These are phyloP conservation scores for Harpalus rubripes DNA, from an alignment of 2,888 invertebrate species.

Conservation along the genomic window DNA sequence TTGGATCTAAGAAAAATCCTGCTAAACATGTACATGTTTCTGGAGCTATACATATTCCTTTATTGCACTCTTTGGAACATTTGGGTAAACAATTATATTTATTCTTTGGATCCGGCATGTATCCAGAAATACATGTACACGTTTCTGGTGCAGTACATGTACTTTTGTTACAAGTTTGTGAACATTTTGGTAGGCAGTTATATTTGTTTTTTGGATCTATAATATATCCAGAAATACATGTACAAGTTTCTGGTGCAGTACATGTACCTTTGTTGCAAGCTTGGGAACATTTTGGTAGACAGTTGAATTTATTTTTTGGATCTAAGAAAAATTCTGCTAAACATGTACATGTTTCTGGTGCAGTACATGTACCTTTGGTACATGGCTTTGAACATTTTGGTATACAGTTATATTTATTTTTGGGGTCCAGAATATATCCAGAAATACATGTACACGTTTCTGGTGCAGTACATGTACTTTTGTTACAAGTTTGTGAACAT, in stretches of 20 bases:
- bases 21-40: slow-evolving; percentile 77
- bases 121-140: slow-evolving; percentile 72
- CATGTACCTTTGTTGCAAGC: slow-evolving; percentile 69
- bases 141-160: slow-evolving; percentile 69
- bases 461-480: slow-evolving; percentile 75
- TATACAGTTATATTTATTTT: slow-evolving; percentile 74
- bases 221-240: slow-evolving; percentile 72
- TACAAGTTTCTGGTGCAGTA: slow-evolving; percentile 69
- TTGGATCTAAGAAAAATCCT: slow-evolving; percentile 78
- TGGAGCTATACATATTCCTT: slow-evolving; percentile 74
- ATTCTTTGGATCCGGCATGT: slow-evolving; percentile 68
- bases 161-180: slow-evolving; percentile 69
- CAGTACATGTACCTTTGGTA: slow-evolving; percentile 72
- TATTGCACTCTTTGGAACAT: slow-evolving; percentile 71
- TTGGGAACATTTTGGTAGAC: slow-evolving; percentile 71
- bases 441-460: slow-evolving; percentile 77
- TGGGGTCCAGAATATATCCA: slow-evolving; percentile 78
- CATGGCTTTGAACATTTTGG: slow-evolving; percentile 75
- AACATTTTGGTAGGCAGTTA: slow-evolving; percentile 72
- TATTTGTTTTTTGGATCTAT: slow-evolving; percentile 68
- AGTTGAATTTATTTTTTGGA: slow-evolving; percentile 68
- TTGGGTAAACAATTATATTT: slow-evolving; percentile 70
- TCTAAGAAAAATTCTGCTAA: slow-evolving; percentile 78
- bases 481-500: slow-evolving; percentile 71
- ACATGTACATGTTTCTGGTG: slow-evolving; percentile 69